phyloP scores from a whole-genome alignment of 2,888 invertebrate species.

The Epistrophe grossulariae region DNA sequence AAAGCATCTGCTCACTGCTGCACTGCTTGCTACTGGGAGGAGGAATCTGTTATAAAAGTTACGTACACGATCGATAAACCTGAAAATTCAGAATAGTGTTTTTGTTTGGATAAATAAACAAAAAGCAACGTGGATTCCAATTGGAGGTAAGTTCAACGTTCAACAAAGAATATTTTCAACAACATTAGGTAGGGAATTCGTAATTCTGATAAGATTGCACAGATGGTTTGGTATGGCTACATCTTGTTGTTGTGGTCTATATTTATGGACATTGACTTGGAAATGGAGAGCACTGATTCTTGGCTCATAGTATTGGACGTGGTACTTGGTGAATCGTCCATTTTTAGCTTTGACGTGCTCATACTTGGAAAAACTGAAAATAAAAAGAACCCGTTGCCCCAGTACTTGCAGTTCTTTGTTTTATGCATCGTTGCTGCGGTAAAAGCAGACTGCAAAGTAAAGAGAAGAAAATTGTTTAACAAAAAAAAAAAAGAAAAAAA shows the following conservation, averaged over 20 bases:
- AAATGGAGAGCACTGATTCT: slow-evolving; percentile 23
- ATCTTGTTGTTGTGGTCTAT: slow-evolving; percentile 13
- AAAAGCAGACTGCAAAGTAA: slow-evolving; percentile 32
- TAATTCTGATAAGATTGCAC: slow-evolving; percentile 41
- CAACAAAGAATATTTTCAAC: neutral
- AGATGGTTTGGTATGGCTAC: neutral
- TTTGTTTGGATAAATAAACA: slow-evolving; percentile 54
- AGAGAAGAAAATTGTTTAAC: slow-evolving; percentile 53
- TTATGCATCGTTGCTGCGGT: slow-evolving; percentile 58
- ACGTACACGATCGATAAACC: slow-evolving; percentile 21
- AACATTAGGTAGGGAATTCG: neutral
- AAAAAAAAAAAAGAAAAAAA: neutral
- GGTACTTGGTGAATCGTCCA: slow-evolving; percentile 51
- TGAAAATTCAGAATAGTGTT: neutral
- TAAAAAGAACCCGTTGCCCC: slow-evolving; percentile 28
- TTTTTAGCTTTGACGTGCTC: slow-evolving; percentile 45
- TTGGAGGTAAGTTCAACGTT: slow-evolving; percentile 57
- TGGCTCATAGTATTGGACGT: slow-evolving; percentile 18
- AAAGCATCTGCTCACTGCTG: slow-evolving; percentile 53
- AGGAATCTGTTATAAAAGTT: slow-evolving; percentile 15
- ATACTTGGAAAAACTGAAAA: slow-evolving; percentile 5
- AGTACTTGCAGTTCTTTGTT: slow-evolving; percentile 61
- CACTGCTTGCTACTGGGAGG: slow-evolving; percentile 19
- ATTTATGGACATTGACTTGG: slow-evolving; percentile 12
- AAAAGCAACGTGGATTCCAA: slow-evolving; percentile 43